Base-by-base conservation (phyloP, 2,113 vertebrate species). In the Anhinga anhinga region DNA sequence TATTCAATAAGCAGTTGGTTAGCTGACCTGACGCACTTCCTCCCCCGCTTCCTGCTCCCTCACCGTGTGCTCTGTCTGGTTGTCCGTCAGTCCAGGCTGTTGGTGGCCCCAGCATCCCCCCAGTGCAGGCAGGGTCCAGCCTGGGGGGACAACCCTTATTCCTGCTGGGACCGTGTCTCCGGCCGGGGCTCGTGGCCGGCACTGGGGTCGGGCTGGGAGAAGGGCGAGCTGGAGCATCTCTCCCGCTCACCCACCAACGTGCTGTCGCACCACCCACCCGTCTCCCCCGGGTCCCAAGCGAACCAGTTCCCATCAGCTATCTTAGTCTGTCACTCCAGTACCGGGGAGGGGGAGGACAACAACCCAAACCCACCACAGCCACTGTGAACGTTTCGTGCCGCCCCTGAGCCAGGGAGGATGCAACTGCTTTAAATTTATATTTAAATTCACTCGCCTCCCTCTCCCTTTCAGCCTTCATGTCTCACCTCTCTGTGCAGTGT, bases 271-370 rank as follows among this genome's bases (percentile, higher is more conserved):
- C 32, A 23, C 47, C 32, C 34, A 10, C 29, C 52, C 32, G 42
- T 76, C 56, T 32, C 73, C 42, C 6, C 47, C 30, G 0, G 1
- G 3, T 47, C 65, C 72, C 23, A 23, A 11, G 5, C 0, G 1
- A 82, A 7, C 22, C 2, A 1, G 0, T 14, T 82, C 40, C 78
- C 40, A 5, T 23, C 82, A 21, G 15, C 56, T 32, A 7, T 3
- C 50, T 42, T 42, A 0, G 0, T 4, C 49, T 50, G 40, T 45
- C 10, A 0, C 65, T 15, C 17, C 0, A 2, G 29, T 32, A 8
- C 40, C 36, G 0, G 0, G 38, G 74, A 34, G 66, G 38, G 38
- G 38, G n/a, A n/a, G 38, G 38, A 40, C 10, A 10, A 42, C n/a
- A 67, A 7, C 52, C 58, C 58, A 23, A 59, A 12, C 38, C 30